These are phyloP conservation scores for Tarsius wallacei DNA, from an alignment of 2,797 vertebrate genomes.

Conservation along the genomic window DNA sequence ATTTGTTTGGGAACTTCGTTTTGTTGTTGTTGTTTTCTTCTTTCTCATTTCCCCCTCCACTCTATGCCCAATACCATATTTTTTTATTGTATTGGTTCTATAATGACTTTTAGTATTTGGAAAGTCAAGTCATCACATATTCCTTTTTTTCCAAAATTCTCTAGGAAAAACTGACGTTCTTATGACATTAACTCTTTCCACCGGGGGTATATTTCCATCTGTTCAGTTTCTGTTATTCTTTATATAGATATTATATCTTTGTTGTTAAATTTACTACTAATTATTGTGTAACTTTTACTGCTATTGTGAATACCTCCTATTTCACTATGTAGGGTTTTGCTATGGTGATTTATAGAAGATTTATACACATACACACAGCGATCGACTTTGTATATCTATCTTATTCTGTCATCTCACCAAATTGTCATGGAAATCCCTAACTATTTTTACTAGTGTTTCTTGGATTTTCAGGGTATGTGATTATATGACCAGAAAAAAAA, in stretches of 20 bases:
- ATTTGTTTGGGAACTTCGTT: not conserved
- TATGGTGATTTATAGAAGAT: not conserved
- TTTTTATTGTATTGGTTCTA: not conserved
- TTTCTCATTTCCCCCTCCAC: not conserved
- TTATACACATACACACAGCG: not conserved
- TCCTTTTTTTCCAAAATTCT: not conserved
- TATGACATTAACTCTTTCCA: not conserved
- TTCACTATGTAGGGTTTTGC: not conserved
- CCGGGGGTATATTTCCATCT: not conserved
- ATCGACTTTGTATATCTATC: not conserved
- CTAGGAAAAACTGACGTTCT: not conserved
- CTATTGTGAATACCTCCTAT: not conserved
- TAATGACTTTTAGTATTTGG: not conserved
- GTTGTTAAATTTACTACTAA: not conserved
- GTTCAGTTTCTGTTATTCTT: not conserved
- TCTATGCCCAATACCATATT: not conserved
- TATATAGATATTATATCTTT: not conserved
- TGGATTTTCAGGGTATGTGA: not conserved
- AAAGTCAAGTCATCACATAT: not conserved
- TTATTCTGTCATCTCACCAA: slow-evolving; percentile 44
- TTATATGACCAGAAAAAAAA: not conserved
- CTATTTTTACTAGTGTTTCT: slow-evolving; percentile 14
- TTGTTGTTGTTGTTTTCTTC: not conserved
- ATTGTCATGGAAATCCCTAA: not conserved
- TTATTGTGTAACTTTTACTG: not conserved